Evolutionary conservation across 2,888 invertebrate genomes (phyloP).

Genomic region (Cryptocephalus moraei): DNA sequence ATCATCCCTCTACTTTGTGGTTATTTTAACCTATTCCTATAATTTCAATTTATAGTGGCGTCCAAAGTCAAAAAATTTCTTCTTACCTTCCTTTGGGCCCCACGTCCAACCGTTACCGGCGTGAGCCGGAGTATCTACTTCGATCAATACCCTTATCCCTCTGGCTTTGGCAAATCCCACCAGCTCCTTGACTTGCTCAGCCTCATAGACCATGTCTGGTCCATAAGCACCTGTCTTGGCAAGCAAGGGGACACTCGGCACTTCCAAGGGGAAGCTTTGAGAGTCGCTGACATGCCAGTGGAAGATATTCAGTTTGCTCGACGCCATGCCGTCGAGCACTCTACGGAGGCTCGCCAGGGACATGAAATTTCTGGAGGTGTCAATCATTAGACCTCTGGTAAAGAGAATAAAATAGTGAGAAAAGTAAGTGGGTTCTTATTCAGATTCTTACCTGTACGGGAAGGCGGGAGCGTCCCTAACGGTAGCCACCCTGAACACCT

Average conservation of each 20-base stretch:
- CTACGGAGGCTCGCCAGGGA: conserved; percentile 59
- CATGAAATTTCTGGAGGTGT: conserved; percentile 86
- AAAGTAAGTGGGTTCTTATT: too few species aligned
- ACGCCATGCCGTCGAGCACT: conserved; percentile 79
- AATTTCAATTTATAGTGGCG: too few species aligned
- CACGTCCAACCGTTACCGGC: conserved; percentile 81
- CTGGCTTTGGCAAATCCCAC: conserved; percentile 68
- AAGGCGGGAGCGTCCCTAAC: conserved; percentile 71
- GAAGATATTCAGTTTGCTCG: conserved; percentile 82
- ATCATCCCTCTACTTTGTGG: background rate
- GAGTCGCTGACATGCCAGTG: conserved; percentile 91
- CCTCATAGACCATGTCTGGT: conserved; percentile 56
- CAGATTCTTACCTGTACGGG: conserved; percentile 18
- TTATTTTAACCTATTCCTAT: background rate
- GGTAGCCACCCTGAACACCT: conserved; percentile 53
- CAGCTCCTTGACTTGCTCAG: conserved; percentile 59
- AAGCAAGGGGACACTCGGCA: conserved; percentile 65
- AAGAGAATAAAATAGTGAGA: conserved; percentile 35
- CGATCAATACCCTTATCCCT: conserved; percentile 78
- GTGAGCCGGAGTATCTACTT: conserved; percentile 86
- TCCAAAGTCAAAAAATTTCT: background rate
- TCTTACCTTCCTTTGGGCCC: conserved; percentile 57
- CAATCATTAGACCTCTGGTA: conserved; percentile 72
- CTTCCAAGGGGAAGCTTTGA: conserved; percentile 82
- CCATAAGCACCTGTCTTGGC: conserved; percentile 80